Base-by-base conservation (phyloP, 2,797 vertebrate genomes). In the Bucorvus abyssinicus region DNA sequence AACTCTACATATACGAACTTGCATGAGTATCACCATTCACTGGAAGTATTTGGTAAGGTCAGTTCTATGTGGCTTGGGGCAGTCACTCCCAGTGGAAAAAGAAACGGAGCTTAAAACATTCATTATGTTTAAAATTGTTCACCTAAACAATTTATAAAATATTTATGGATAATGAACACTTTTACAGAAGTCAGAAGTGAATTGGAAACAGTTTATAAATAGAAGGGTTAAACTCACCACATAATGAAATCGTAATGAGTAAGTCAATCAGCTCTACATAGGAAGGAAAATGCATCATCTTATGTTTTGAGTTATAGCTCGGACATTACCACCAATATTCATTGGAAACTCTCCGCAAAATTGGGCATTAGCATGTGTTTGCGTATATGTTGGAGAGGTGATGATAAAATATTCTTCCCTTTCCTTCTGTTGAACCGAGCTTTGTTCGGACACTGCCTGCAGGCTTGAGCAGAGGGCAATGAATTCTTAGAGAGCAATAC, bases 261-360 rank as follows among this genome's bases (percentile, higher is more conserved):
- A 84, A 74, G 68, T 89, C 56, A 38, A 34, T 82, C 64, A 65
- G 12, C 22, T 42, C 27, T 45, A 53, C 7, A 9, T 11, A 36
- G 20, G 61, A 78, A 56, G 12, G 13, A 92, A 95, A 87, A 75
- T 47, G 19, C 15, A 55, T 75, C 90, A 26, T 53, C 32, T 60
- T 94, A 29, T 87, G 22, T 75, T 94, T 89, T 92, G 45, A n/a
- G 13, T 78, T 93, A 57, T 29, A 36, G n/a, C 30, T 94, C 34
- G 5, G 7, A 60, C 27, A 42, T 83, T 42, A 18, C 12, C 24
- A 53, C 18, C 22, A 74, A 18, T 75, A 53, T 71, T 79, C 38
- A 57, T 6, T 75, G 64, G 64, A 83, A 89, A 78, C 44, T 70
- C 44, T 75, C 71, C 61, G 64, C 34, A 85, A 83, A 32, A 57